Evolutionary conservation across 2,113 vertebrate genomes (phyloP).

Genomic region (Hyaena hyaena): DNA sequence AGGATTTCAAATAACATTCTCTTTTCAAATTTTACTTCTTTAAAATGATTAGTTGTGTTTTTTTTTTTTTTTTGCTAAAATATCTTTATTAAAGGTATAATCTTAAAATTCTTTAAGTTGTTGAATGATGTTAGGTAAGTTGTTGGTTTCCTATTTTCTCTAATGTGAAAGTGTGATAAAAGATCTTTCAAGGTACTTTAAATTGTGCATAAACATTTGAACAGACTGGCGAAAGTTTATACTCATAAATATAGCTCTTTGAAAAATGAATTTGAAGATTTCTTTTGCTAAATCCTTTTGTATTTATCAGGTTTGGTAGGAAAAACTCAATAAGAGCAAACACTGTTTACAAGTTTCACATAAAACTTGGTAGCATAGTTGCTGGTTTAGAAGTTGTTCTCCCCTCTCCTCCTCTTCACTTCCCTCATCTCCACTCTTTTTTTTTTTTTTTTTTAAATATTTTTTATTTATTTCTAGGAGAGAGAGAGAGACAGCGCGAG

Average conservation of each 20-base stretch:
- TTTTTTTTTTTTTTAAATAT: no score
- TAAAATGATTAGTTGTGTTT: not conserved
- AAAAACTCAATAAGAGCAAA: not conserved
- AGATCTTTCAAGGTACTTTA: not conserved
- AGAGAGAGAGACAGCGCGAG: no score
- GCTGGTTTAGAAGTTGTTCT: not conserved
- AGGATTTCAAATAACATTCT: not conserved
- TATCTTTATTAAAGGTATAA: not conserved
- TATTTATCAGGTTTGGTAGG: not conserved
- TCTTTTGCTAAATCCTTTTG: not conserved
- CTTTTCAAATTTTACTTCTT: not conserved
- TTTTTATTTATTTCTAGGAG: no score
- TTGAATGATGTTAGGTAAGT: not conserved
- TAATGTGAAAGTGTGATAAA: conserved; percentile 15
- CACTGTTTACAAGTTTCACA: not conserved
- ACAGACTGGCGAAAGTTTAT: not conserved
- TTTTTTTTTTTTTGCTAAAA: not conserved
- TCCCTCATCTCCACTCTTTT: not conserved
- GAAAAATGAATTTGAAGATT: not conserved
- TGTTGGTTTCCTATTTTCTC: not conserved
- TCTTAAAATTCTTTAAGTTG: not conserved
- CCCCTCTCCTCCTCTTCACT: not conserved
- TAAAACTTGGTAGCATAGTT: not conserved
- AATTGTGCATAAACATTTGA: not conserved
- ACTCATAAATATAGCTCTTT: not conserved